A percentile compares a stretch with the other conserved stretches of the same genome.
These are phyloP conservation scores for Castor canadensis DNA, from an alignment of 2,113 vertebrate species.

Conservation along the genomic window DNA sequence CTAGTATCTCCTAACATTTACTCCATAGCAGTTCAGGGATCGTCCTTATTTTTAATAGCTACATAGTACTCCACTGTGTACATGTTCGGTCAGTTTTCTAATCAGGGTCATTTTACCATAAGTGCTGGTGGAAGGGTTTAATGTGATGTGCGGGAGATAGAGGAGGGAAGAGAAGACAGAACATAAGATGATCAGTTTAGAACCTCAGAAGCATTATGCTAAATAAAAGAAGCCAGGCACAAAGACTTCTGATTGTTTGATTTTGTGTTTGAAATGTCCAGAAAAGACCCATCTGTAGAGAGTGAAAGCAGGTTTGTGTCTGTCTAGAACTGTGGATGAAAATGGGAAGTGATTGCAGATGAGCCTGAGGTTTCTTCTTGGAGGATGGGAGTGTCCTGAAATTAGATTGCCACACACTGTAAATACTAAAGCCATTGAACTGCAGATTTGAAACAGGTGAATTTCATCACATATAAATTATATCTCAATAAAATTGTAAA, in stretches of 20 bases:
- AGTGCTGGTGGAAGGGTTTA: background rate
- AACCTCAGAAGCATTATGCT: background rate
- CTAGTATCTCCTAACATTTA: background rate
- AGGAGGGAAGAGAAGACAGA: background rate
- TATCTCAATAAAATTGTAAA: background rate
- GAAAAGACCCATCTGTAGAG: background rate
- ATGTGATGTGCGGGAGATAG: background rate
- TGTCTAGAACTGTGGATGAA: background rate
- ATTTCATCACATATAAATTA: background rate
- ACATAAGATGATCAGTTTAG: background rate
- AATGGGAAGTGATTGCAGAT: background rate
- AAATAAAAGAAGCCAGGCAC: background rate
- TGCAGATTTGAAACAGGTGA: background rate
- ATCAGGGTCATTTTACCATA: background rate
- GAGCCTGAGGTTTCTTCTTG: background rate
- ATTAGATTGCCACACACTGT: background rate
- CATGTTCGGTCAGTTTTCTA: background rate
- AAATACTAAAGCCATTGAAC: background rate
- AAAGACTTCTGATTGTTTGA: too few relatives aligned
- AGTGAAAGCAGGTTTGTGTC: background rate
- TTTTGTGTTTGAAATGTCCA: background rate
- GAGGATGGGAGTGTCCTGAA: background rate
- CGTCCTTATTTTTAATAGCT: background rate
- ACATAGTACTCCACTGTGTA: background rate
- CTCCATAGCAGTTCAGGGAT: background rate